A percentile compares a stretch with the other conserved stretches of the same genome.
These are phyloP conservation scores for Corydoras maculifer DNA, from an alignment of 2,113 vertebrate genomes.

Conservation along the genomic window DNA sequence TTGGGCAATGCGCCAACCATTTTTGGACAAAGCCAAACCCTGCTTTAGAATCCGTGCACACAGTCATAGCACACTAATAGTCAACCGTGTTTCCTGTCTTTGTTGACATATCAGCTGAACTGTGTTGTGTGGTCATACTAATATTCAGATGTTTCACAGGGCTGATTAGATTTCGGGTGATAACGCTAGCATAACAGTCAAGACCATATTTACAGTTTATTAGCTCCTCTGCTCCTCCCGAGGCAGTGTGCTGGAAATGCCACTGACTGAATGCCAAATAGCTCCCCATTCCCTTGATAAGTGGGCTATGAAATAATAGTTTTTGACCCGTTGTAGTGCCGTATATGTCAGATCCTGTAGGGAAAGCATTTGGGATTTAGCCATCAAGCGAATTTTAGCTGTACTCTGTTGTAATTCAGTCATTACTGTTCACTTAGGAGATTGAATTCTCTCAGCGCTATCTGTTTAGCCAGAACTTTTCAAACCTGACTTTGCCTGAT, in stretches of 20 bases:
- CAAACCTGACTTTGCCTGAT: not conserved
- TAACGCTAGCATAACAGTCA: not conserved
- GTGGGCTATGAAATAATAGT: slow-evolving; percentile 23
- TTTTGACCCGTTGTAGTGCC: slow-evolving; percentile 4
- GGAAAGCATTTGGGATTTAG: slow-evolving; percentile 12
- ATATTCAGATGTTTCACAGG: not conserved
- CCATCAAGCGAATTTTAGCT: slow-evolving; percentile 13
- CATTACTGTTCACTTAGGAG: not conserved
- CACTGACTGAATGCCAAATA: slow-evolving; percentile 20
- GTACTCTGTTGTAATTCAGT: not conserved
- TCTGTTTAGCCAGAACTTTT: not conserved
- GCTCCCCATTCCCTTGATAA: slow-evolving; percentile 17
- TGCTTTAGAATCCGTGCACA: too few species aligned
- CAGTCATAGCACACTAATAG: too few species aligned
- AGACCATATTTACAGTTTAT: not conserved
- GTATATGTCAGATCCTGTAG: slow-evolving; percentile 7
- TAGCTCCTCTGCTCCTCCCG: slow-evolving; percentile 9
- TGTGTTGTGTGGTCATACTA: not conserved
- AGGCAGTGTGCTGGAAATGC: slow-evolving; percentile 13
- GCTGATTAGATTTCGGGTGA: not conserved
- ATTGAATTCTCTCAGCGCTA: not conserved
- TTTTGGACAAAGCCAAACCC: too few species aligned
- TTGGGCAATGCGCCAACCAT: too few species aligned
- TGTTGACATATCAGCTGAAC: not conserved
- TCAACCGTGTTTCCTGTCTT: too few species aligned